Evolutionary conservation across 2,888 invertebrate species (phyloP).

Genomic region (Tipula helvola): DNA sequence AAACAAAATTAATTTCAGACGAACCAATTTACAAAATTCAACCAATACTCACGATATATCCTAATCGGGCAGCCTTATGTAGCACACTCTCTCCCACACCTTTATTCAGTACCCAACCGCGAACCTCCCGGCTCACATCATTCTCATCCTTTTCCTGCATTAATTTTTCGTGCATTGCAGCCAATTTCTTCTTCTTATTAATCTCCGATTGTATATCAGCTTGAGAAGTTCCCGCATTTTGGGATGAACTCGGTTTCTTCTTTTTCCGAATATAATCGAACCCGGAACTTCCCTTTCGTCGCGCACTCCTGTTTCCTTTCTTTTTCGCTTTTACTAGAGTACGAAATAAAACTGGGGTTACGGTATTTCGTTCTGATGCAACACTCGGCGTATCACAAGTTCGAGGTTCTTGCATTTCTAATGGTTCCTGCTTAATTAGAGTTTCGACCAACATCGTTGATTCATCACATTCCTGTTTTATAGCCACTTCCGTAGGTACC

Average conservation of each 20-base stretch:
- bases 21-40: background rate
- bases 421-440: background rate
- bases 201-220: constrained; percentile 21
- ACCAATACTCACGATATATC: constrained; percentile 58
- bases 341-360: constrained; percentile 24
- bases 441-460: background rate
- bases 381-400: constrained; percentile 25
- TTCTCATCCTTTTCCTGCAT: constrained; percentile 27
- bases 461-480: background rate
- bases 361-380: constrained; percentile 15
- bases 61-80: constrained; percentile 81
- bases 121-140: constrained; percentile 74
- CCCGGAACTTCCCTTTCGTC: constrained; percentile 34
- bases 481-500: background rate
- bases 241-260: constrained; percentile 55
- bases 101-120: constrained; percentile 86
- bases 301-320: constrained; percentile 20
- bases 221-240: constrained; percentile 34
- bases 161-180: constrained; percentile 16
- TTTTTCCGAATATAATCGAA: constrained; percentile 85
- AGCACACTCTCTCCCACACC: constrained; percentile 87
- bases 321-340: constrained; percentile 25
- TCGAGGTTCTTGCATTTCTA: background rate
- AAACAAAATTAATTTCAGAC: constrained; percentile 16
- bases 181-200: constrained; percentile 37